phyloP scores from a whole-genome alignment of 1,140 invertebrate species.

The Pectinophora gossypiella region DNA sequence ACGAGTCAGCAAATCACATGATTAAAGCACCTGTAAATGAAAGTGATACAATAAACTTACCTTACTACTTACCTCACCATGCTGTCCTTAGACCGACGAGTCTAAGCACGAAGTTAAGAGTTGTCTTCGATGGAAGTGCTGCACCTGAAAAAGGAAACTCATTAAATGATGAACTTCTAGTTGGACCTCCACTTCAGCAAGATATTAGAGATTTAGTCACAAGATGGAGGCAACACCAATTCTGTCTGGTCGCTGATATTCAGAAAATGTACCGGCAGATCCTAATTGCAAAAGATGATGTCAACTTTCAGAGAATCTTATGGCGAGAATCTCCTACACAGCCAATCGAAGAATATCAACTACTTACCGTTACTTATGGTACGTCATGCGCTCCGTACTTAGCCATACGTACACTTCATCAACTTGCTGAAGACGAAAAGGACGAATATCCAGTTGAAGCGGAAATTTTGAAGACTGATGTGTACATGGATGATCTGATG shows the following conservation, averaged over 20 bases:
- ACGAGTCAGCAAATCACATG: not conserved
- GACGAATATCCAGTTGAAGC: slow-evolving; percentile 28
- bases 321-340: slow-evolving; percentile 32
- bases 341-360: slow-evolving; percentile 15
- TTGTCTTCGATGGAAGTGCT: slow-evolving; percentile 25
- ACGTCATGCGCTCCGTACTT: slow-evolving; percentile 43
- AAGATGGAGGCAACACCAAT: slow-evolving; percentile 18
- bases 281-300: slow-evolving; percentile 22
- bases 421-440: slow-evolving; percentile 42
- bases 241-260: slow-evolving; percentile 42
- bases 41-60: not conserved
- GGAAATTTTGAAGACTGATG: slow-evolving; percentile 33
- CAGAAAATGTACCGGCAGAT: slow-evolving; percentile 69
- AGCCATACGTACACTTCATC: slow-evolving; percentile 42
- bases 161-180: slow-evolving; percentile 21
- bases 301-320: slow-evolving; percentile 42
- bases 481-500: slow-evolving; percentile 65
- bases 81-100: slow-evolving; percentile 15
- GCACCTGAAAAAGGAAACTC: slow-evolving; percentile 20
- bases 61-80: slow-evolving; percentile 21
- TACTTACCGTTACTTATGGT: slow-evolving; percentile 49
- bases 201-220: slow-evolving; percentile 21
- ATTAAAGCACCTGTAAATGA: not conserved
- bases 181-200: slow-evolving; percentile 17
- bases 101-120: slow-evolving; percentile 20